Base-by-base conservation (phyloP, 2,113 vertebrate species). In the Micronycteris hirsuta region DNA sequence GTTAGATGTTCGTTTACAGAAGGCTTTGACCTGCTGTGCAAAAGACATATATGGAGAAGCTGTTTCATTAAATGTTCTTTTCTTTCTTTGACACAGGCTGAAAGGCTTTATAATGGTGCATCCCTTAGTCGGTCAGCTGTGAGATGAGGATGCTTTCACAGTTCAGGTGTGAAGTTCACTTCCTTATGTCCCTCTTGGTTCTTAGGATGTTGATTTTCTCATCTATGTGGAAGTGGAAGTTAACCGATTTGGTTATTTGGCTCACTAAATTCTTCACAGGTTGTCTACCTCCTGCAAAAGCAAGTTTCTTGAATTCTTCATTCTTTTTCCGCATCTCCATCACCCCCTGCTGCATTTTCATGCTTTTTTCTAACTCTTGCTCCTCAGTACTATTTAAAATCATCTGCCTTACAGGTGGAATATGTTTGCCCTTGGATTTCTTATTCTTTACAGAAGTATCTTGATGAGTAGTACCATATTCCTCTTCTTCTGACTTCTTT, bases 161-260 rank as follows among this genome's bases (percentile, higher is more conserved):
- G 98, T 41, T 98, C 99, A 0, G 98, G 96, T 9, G 97, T 95
- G 24, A 99, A 99, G 96, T 99, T 98, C 36, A 98, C n/a, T 19
- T 99, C 98, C 91, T 98, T 99, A 63, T 99, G 98, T 1, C 97
- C 85, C 0, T 97, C 73, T 14, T 98, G 96, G 52, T 89, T 86
- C 31, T 98, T 97, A 0, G 68, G 15, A 0, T 98, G 97, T 17
- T 99, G 19, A 98, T 52, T 4, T 99, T 98, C 0, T 91, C 91
- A n/a, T 99, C 99, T 0, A 99, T 99, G 95, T 76, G 97, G 97
- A 99, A 99, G 94, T 99, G 98, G 97, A 99, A 99, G 91, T 99
- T 99, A 89, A 99, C 38, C 12, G 99, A 98, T 78, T 99, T 99
- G 9, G 99, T 99, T 4, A 98, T 96, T 20, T 99, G 98, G 31